phyloP scores from a whole-genome alignment of 2,888 invertebrate genomes.

The Cactoblastis cactorum region DNA sequence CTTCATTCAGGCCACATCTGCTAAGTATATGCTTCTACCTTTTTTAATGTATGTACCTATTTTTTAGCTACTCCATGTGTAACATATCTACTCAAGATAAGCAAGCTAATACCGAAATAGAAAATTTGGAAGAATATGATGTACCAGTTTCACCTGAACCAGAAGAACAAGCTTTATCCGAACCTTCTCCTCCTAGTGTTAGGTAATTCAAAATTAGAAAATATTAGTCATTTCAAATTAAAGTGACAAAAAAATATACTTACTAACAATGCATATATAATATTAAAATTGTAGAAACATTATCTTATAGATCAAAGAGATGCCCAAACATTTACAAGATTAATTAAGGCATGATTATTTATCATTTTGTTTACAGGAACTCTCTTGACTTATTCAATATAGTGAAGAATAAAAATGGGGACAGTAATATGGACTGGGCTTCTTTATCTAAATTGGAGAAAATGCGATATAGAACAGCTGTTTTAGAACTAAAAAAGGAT shows the following conservation, averaged over 20 bases:
- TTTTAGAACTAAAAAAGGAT: constrained; percentile 45
- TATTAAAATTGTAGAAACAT: background rate
- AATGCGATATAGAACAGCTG: constrained; percentile 42
- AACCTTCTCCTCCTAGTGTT: constrained; percentile 21
- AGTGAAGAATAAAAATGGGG: constrained; percentile 30
- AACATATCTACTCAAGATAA: background rate
- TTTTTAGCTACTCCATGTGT: background rate
- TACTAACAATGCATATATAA: constrained; percentile 15
- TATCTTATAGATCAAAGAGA: constrained; percentile 7
- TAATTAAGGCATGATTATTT: constrained; percentile 3
- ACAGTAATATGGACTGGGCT: constrained; percentile 32
- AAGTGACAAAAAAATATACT: constrained; percentile 30
- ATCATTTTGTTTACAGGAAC: constrained; percentile 37
- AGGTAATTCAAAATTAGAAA: constrained; percentile 10
- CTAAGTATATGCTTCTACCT: too few species aligned
- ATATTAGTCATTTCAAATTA: too few species aligned
- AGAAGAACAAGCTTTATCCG: constrained; percentile 12
- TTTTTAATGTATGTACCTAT: background rate
- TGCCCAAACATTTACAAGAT: background rate
- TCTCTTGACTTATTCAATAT: constrained; percentile 50
- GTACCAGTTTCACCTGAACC: background rate
- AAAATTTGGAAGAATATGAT: too few species aligned
- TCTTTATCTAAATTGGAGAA: constrained; percentile 37
- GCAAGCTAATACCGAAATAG: too few species aligned
- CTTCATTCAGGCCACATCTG: too few species aligned